phyloP scores from a whole-genome alignment of 2,888 invertebrate species.

The Koerneria pararmatus region DNA sequence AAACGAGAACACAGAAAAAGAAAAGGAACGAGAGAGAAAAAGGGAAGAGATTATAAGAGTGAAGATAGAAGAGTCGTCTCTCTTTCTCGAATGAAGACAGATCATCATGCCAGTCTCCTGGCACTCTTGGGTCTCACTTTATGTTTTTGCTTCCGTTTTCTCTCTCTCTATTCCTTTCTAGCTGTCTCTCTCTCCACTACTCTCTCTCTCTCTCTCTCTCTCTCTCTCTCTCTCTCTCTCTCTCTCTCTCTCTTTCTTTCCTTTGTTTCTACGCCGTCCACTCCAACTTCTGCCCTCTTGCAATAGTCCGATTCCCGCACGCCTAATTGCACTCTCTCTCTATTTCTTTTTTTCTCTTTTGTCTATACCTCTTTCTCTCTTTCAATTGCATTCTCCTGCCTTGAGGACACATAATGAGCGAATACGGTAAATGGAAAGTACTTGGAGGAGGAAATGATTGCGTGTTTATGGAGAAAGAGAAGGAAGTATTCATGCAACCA shows the following conservation, averaged over 20 bases:
- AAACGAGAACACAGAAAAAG: too few species aligned
- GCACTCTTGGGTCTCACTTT: too few species aligned
- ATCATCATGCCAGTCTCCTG: too few species aligned
- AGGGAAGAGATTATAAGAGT: too few species aligned
- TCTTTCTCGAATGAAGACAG: too few species aligned
- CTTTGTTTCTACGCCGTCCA: too few species aligned
- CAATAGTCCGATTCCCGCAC: background rate
- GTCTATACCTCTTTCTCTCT: background rate
- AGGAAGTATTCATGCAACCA: constrained; percentile 1
- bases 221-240: too few species aligned
- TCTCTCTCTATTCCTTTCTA: constrained; percentile 4
- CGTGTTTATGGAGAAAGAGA: background rate
- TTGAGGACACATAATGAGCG: background rate
- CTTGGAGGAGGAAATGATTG: background rate
- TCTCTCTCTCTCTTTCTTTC: constrained; percentile 1
- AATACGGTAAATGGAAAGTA: background rate
- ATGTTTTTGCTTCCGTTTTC: background rate
- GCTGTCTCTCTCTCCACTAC: background rate
- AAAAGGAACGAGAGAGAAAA: too few species aligned
- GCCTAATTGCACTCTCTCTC: background rate
- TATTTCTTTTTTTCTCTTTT: constrained; percentile 4
- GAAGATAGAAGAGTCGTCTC: too few species aligned
- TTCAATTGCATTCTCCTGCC: background rate
- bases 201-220: background rate
- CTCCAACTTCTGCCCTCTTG: background rate